Evolutionary conservation across 2,888 invertebrate genomes (phyloP).

Genomic region (Zaprionus obscuricornis): DNA sequence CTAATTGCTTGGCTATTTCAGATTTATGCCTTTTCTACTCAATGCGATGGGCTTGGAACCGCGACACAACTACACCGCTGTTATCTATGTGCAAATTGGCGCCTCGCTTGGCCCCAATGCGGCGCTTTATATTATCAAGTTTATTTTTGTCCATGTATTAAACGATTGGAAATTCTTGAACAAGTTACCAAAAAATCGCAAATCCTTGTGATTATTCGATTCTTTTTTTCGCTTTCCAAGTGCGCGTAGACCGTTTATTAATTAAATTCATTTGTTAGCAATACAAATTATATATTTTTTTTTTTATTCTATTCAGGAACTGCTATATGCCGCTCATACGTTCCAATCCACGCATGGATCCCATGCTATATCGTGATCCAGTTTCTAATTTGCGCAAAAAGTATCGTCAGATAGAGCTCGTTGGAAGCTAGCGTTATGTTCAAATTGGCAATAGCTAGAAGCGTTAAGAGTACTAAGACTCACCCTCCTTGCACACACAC

Average conservation of each 20-base stretch:
- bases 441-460: constrained; percentile 72
- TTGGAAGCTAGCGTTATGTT: constrained; percentile 87
- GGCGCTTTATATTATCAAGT: constrained; percentile 93
- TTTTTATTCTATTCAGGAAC: constrained; percentile 37
- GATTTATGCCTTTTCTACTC: constrained; percentile 83
- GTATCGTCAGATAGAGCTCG: constrained; percentile 96
- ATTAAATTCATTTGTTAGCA: background rate
- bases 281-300: background rate
- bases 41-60: constrained; percentile 83
- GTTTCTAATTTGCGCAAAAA: constrained; percentile 98
- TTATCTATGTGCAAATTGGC: constrained; percentile 91
- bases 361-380: constrained; percentile 96
- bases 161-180: no score
- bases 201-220: no score
- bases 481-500: constrained; percentile 23
- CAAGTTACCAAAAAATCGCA: no score
- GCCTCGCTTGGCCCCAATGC: constrained; percentile 87
- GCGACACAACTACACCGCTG: constrained; percentile 89
- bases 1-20: constrained; percentile 65
- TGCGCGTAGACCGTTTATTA: no score
- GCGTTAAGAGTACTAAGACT: constrained; percentile 74
- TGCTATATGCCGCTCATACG: constrained; percentile 95
- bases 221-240: no score
- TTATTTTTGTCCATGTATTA: no score
- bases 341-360: constrained; percentile 95